Percentiles rank a stretch among this genome's conserved stretches.
Evolutionary conservation across 1,140 invertebrate species (phyloP).

Genomic region (Ridgeia piscesae): DNA sequence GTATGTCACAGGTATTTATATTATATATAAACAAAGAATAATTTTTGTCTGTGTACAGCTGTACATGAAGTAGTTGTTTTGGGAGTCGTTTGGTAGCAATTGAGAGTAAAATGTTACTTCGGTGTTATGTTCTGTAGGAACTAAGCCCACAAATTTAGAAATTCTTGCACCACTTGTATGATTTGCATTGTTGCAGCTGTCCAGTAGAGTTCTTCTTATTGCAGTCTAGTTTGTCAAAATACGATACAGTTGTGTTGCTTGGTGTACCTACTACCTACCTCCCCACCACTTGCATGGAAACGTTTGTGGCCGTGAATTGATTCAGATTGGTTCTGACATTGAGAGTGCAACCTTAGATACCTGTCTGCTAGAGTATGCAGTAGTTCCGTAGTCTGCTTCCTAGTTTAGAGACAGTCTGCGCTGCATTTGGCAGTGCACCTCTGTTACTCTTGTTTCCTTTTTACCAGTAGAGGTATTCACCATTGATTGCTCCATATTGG

Average conservation of each 20-base stretch:
- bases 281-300: background rate
- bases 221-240: background rate
- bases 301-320: background rate
- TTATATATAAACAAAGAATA: too few relatives aligned
- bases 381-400: background rate
- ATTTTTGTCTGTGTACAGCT: too few relatives aligned
- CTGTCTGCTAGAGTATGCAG: background rate
- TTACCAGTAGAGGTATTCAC: background rate
- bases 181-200: background rate
- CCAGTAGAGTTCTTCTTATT: too few relatives aligned
- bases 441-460: background rate
- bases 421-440: background rate
- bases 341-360: background rate
- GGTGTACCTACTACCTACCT: background rate
- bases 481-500: background rate
- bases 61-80: too few relatives aligned
- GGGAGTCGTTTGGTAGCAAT: too few relatives aligned
- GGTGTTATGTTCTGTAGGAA: background rate
- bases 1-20: too few relatives aligned
- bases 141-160: background rate
- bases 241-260: background rate
- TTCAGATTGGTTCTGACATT: background rate
- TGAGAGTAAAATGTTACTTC: too few relatives aligned
- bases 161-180: background rate
- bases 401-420: background rate